These are phyloP conservation scores for Caenorhabditis sinica DNA, from an alignment of 2,888 invertebrate genomes.

Conservation along the genomic window DNA sequence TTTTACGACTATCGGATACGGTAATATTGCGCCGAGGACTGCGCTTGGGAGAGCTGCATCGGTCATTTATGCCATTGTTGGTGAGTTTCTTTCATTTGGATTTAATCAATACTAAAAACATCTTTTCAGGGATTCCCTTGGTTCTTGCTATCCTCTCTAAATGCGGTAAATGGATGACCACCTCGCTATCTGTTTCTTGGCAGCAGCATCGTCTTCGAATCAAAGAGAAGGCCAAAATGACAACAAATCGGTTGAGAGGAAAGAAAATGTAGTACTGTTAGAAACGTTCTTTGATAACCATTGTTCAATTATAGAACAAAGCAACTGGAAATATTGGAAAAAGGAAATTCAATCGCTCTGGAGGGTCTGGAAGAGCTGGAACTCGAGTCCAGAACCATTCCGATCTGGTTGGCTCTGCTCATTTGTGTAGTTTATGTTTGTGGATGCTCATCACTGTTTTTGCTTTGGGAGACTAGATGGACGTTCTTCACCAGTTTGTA, in stretches of 20 bases:
- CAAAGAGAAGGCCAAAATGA: slow-evolving; percentile 62
- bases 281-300: background rate
- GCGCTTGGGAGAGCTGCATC: slow-evolving; percentile 91
- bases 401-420: slow-evolving; percentile 92
- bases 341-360: slow-evolving; percentile 46
- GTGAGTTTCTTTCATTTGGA: slow-evolving; percentile 83
- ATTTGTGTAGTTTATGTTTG: slow-evolving; percentile 92
- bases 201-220: slow-evolving; percentile 67
- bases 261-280: slow-evolving; percentile 34
- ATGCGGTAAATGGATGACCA: slow-evolving; percentile 90
- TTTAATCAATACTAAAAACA: background rate
- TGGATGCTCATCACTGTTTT: slow-evolving; percentile 90
- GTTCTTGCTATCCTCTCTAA: slow-evolving; percentile 93
- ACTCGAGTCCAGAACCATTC: slow-evolving; percentile 84
- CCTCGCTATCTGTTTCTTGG: slow-evolving; percentile 71
- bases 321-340: slow-evolving; percentile 46
- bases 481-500: slow-evolving; percentile 95
- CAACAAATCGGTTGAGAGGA: slow-evolving; percentile 65
- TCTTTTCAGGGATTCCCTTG: slow-evolving; percentile 87
- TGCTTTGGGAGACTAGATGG: slow-evolving; percentile 88
- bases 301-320: slow-evolving; percentile 36
- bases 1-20: slow-evolving; percentile 87
- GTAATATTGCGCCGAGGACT: slow-evolving; percentile 95
- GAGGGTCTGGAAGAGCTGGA: slow-evolving; percentile 63
- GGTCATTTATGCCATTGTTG: slow-evolving; percentile 94